Conservation (phyloP, 2,113 vertebrate species). For the Pitta sordida region DNA sequence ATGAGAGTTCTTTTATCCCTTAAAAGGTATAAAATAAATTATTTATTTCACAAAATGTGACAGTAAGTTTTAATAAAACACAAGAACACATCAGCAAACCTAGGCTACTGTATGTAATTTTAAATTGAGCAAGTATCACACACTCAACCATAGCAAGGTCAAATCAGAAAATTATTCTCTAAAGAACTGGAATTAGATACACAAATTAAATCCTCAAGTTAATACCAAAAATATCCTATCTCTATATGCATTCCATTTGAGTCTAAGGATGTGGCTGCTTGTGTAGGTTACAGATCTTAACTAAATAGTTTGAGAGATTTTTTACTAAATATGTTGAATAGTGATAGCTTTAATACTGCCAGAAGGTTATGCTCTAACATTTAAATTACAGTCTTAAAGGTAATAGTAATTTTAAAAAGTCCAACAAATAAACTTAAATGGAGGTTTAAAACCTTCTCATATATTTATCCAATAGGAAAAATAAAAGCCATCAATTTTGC, state of each 20-base stretch:
- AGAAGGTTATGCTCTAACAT: neutral
- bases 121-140: neutral
- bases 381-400: neutral
- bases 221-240: neutral
- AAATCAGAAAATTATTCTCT: neutral
- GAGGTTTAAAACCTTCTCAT: neutral
- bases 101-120: neutral
- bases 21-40: neutral
- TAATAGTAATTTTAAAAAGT: neutral
- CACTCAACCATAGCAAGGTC: neutral
- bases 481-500: neutral
- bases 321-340: neutral
- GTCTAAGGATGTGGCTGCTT: neutral
- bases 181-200: conserved; percentile 2
- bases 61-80: neutral
- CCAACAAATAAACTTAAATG: neutral
- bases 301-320: neutral
- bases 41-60: neutral
- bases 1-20: neutral
- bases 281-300: neutral
- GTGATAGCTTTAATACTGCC: neutral
- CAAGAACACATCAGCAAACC: neutral
- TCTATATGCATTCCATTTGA: neutral
- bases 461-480: neutral
- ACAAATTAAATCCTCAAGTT: neutral